Base-by-base conservation (phyloP, 2,888 invertebrate species). In the Melipona bicolor region DNA sequence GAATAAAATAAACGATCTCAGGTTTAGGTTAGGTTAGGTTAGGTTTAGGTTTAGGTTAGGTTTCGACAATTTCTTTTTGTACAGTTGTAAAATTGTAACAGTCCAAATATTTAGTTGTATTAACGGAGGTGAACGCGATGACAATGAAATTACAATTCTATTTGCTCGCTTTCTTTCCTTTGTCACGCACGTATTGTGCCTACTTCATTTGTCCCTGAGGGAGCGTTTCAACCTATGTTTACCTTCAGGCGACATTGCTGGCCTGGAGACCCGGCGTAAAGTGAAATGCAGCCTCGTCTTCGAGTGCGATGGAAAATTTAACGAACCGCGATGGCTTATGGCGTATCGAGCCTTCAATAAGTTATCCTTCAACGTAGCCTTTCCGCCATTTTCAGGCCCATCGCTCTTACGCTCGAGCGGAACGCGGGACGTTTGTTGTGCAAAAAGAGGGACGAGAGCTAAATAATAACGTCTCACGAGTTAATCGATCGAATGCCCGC, bases 131-230 rank as follows among this genome's bases (percentile, higher is more conserved):
- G 32, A 62, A 15, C 50, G 64, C 70, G 76, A 50, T 49, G 65
- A 70, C 82, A 64, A 77, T 79, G 79, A 84, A 82, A 75, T 70
- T 61, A 74, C 77, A 67, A 77, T 79, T 84, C 79, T 86, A 84
- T 84, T 74, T 84, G 73, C 84, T 80, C 77, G 75, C 80, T 75
- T 70, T 71, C 70, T 68, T 85, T 70, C 81, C 83, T 85, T 74
- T 90, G 89, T 89, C 89, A 73, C 90, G 72, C 77, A 80, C 90
- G 79, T 90, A 89, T 89, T 83, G 87, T 77, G 80, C 80, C 70
- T 86, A 73, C 83, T 89, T 89, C 86, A 83, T 89, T 86, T 83
- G 85, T 88, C 89, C 89, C 89, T 62, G 76, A 88, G 89, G 89
- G 79, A 81, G 83, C 81, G 79, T 86, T 77, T 86, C 86, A 72